Conservation (phyloP, 2,113 vertebrate species). For the Taxidea taxus region DNA sequence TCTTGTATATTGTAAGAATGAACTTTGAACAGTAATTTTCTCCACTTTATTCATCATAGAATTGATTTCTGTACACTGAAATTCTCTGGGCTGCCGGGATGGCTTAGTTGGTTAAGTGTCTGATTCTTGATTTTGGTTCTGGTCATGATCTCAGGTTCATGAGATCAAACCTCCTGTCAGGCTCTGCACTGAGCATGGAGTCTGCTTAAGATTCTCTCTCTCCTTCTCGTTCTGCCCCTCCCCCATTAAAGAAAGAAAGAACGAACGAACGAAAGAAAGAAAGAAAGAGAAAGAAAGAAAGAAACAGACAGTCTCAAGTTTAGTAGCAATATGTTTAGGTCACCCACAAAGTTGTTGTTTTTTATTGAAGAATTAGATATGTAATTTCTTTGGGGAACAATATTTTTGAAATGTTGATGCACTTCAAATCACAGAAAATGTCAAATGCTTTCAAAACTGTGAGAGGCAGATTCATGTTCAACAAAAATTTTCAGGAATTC, state of each 20-base stretch:
- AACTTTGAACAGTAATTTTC: not conserved
- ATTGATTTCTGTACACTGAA: slow-evolving; percentile 63
- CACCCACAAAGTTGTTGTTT: slow-evolving; percentile 53
- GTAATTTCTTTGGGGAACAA: slow-evolving; percentile 79
- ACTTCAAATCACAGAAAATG: slow-evolving; percentile 75
- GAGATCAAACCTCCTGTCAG: not conserved
- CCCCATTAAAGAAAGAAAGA: not conserved
- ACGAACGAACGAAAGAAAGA: not conserved
- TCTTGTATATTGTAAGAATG: not conserved
- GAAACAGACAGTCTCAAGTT: not conserved
- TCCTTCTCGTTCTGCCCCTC: not conserved
- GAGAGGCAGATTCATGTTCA: slow-evolving; percentile 71
- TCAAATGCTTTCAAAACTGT: slow-evolving; percentile 80
- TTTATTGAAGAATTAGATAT: slow-evolving; percentile 65
- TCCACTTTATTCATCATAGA: not conserved
- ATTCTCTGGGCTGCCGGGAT: not conserved
- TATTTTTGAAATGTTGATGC: slow-evolving; percentile 66
- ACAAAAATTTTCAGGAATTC: slow-evolving; percentile 79
- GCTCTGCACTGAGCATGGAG: not conserved
- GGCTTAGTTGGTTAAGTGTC: not conserved
- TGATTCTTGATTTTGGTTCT: not conserved
- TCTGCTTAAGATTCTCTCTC: not conserved
- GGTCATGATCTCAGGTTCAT: not conserved
- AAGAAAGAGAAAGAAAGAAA: not conserved
- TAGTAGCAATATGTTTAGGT: slow-evolving; percentile 56